A percentile compares a stretch with the other conserved stretches of the same genome.
These are phyloP conservation scores for Mythimna pallens DNA, from an alignment of 2,888 invertebrate species.

Conservation along the genomic window DNA sequence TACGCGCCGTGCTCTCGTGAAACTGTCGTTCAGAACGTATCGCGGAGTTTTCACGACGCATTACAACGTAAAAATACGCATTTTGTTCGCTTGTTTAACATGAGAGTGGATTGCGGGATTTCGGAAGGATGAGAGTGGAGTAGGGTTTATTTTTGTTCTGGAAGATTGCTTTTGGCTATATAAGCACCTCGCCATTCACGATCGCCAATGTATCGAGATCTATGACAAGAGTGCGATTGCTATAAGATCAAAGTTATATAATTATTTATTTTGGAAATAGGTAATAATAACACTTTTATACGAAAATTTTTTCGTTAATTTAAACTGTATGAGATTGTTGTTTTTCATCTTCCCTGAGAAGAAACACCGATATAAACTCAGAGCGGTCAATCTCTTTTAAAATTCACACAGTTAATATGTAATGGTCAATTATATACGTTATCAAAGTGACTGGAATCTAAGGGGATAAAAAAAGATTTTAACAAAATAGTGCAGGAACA, in stretches of 20 bases:
- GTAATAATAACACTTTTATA: no score
- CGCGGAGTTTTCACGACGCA: constrained; percentile 39
- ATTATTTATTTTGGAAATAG: no score
- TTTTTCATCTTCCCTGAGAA: no score
- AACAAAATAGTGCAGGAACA: not conserved
- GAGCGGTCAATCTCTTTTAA: no score
- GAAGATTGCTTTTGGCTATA: not conserved
- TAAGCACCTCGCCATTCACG: constrained; percentile 13
- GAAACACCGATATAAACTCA: no score
- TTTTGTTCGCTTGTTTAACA: constrained; percentile 34
- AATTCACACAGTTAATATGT: no score
- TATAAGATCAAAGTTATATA: no score
- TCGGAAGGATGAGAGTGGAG: not conserved
- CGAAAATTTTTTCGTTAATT: no score
- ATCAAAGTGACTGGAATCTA: not conserved
- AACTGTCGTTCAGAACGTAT: constrained; percentile 46
- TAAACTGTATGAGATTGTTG: no score
- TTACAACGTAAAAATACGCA: constrained; percentile 42
- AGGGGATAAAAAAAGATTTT: not conserved
- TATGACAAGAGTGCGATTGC: not conserved
- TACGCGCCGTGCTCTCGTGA: constrained; percentile 46
- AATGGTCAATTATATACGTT: not conserved
- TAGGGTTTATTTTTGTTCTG: not conserved
- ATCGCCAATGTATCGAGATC: not conserved
- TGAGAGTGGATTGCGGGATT: constrained; percentile 25